Evolutionary conservation across 2,797 vertebrate genomes (phyloP).

Genomic region (Sebastes diaconus): DNA sequence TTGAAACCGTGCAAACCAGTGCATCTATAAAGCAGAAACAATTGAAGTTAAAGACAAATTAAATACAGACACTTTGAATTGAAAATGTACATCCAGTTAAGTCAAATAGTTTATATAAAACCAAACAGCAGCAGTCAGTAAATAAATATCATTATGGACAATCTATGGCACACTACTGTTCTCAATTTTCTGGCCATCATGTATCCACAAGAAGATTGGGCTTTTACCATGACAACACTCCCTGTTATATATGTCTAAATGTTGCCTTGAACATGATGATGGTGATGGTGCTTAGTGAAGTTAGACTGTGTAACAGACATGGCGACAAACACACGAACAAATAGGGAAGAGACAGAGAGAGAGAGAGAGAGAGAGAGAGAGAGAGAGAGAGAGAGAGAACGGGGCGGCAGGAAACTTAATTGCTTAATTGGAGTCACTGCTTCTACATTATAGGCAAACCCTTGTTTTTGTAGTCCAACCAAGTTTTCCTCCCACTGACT

Average conservation of each 20-base stretch:
- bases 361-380: conserved; percentile 11
- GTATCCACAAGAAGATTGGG: not conserved
- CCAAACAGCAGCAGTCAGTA: no score
- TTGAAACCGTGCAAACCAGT: not conserved
- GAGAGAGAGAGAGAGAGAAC: not conserved
- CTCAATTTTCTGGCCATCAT: not conserved
- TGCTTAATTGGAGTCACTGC: conserved; percentile 81
- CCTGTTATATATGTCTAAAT: not conserved
- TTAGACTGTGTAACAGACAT: not conserved
- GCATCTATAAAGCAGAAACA: not conserved
- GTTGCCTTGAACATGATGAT: not conserved
- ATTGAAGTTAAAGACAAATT: not conserved
- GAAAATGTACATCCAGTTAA: not conserved
- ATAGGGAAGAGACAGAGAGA: not conserved
- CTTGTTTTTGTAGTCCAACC: conserved; percentile 51
- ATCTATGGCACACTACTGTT: no score
- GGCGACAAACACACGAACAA: not conserved
- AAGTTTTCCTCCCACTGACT: conserved; percentile 46
- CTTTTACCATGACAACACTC: not conserved
- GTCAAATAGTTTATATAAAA: not conserved
- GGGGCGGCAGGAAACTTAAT: conserved; percentile 45
- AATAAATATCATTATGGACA: no score
- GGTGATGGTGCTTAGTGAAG: not conserved
- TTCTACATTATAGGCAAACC: conserved; percentile 65
- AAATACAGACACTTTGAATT: not conserved